Percentiles rank a stretch among this genome's conserved stretches.
These are phyloP conservation scores for Tychaedon coryphoeus DNA, from an alignment of 2,113 vertebrate genomes.

Conservation along the genomic window DNA sequence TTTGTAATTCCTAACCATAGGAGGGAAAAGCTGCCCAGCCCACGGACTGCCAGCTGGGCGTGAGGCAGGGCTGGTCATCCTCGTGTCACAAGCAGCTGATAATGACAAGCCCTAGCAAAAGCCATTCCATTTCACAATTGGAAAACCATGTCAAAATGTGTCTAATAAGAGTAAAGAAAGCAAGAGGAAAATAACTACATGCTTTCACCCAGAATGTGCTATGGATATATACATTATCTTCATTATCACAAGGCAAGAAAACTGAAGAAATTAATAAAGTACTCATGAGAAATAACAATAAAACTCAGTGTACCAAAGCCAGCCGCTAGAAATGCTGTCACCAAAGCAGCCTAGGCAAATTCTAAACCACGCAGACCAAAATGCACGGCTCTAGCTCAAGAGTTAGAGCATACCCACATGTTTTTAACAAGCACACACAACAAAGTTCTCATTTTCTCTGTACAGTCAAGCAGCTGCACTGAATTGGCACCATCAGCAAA, in stretches of 20 bases:
- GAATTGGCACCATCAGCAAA: neutral
- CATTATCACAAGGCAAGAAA: neutral
- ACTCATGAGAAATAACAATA: neutral
- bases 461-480: neutral
- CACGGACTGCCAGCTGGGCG: neutral
- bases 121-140: neutral
- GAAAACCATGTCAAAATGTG: neutral
- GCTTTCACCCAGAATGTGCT: neutral
- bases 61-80: neutral
- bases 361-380: neutral
- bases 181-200: neutral
- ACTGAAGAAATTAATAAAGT: neutral
- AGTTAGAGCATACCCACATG: neutral
- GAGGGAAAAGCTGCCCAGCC: neutral
- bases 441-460: neutral
- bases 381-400: neutral
- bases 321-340: neutral
- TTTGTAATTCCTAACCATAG: neutral
- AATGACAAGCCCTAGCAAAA: neutral
- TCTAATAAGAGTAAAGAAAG: neutral
- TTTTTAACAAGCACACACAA: neutral
- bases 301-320: neutral
- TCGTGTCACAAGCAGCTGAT: neutral
- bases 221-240: neutral
- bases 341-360: neutral